Evolutionary conservation across 2,113 vertebrate genomes (phyloP), one percentile per base, ranked within the genome.

Genomic region (Marmota monax): DNA sequence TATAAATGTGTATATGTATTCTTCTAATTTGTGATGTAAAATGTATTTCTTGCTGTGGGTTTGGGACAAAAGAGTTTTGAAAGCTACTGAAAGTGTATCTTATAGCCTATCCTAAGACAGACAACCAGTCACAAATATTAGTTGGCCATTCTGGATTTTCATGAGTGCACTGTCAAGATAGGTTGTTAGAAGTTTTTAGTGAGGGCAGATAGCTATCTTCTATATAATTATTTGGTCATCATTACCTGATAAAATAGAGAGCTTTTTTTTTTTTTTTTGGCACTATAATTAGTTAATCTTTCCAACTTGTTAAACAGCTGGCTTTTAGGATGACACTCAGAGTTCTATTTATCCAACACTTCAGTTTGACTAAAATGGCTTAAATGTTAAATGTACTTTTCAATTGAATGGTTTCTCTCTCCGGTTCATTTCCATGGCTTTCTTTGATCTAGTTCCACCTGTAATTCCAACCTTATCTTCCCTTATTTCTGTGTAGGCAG

Each of bases 21-120:
- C 53, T 83, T 84, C 61, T 88, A 61, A 61, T 25, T 96, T 96
- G 73, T 70, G 58, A 90, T 72, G 22, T 72, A 63, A 96, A 77
- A 94, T 84, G 20, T 73, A 27, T 86, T 94, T 70, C 34, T 53
- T 39, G n/a, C 16, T 65, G 32, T 73, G 42, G 22, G 7, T 80
- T 61, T 14, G 9, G 22, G 27, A 80, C 25, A 65, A 51, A 88
- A 84, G 42, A 70, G 92, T 83, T 89, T 90, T 96, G 74, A 90
- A 96, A 89, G 61, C 80, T 94, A 63, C 53, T 80, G 23, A 94
- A 45, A 96, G 32, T 32, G 72, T 86, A 84, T 17, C n/a, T 58
- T 70, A 73, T 42, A 27, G 16, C 39, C 53, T 45, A 34, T 39
- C 4, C 61, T 32, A 7, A 65, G 77, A 53, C 91, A 86, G 77